These are phyloP conservation scores for Eurois occulta DNA, from an alignment of 2,888 invertebrate genomes.

Conservation along the genomic window DNA sequence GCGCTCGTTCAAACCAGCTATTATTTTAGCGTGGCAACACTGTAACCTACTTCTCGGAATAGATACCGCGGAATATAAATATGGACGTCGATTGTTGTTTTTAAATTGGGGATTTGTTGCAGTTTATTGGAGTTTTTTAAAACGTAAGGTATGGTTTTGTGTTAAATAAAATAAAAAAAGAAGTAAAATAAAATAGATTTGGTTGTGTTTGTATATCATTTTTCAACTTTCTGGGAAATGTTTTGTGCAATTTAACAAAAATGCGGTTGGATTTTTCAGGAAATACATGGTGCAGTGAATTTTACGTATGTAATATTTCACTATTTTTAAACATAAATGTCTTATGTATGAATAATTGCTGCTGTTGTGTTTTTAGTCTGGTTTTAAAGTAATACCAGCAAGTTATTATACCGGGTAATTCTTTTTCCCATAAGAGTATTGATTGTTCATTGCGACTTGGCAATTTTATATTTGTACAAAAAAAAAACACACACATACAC, in stretches of 20 bases:
- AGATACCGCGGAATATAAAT: slow-evolving; percentile 43
- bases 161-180: not conserved
- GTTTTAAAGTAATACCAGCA: no score
- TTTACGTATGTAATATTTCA: not conserved
- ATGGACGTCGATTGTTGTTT: slow-evolving; percentile 39
- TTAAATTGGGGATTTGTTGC: slow-evolving; percentile 37
- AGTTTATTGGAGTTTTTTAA: slow-evolving; percentile 8
- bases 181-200: not conserved
- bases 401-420: not conserved
- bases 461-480: not conserved
- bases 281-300: slow-evolving; percentile 11
- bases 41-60: slow-evolving; percentile 58
- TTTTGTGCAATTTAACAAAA: not conserved
- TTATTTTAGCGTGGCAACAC: slow-evolving; percentile 59
- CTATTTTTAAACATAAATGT: not conserved
- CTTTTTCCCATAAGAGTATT: not conserved
- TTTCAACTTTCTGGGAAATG: not conserved
- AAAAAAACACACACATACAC: no score
- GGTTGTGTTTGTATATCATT: not conserved
- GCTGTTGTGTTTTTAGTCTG: not conserved
- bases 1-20: slow-evolving; percentile 58
- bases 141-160: not conserved
- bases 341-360: not conserved
- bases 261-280: not conserved
- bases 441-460: not conserved